These are phyloP conservation scores for Cygnus buccinator DNA, from an alignment of 2,113 vertebrate genomes.

Conservation along the genomic window DNA sequence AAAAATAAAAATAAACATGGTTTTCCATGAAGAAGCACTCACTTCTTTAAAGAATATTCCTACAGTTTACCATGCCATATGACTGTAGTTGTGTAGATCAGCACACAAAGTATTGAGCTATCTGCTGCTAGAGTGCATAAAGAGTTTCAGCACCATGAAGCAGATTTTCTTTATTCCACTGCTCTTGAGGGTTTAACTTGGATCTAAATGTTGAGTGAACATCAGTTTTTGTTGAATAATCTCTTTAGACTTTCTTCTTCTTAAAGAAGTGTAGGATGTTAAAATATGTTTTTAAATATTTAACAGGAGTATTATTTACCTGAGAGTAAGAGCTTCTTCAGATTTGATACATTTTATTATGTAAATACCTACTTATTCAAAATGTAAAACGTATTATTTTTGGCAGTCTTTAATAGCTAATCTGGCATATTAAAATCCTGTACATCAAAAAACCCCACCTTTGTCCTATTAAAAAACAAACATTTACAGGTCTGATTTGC, in stretches of 20 bases:
- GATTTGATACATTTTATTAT: slow-evolving; percentile 60
- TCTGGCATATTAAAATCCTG: neutral
- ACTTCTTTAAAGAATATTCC: neutral
- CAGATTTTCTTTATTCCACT: neutral
- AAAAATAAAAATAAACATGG: neutral
- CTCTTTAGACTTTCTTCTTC: slow-evolving; percentile 31
- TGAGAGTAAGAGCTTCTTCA: slow-evolving; percentile 28
- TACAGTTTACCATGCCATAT: neutral
- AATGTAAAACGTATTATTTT: slow-evolving; percentile 48
- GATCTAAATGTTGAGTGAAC: neutral
- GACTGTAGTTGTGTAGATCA: neutral
- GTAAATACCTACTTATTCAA: slow-evolving; percentile 52
- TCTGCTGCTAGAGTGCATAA: neutral
- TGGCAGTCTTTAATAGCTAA: slow-evolving; percentile 19
- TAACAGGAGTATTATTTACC: slow-evolving; percentile 53
- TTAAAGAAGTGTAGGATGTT: slow-evolving; percentile 4
- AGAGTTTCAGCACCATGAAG: neutral
- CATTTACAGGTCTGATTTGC: slow-evolving; percentile 11
- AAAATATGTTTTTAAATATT: slow-evolving; percentile 31
- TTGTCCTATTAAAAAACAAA: neutral
- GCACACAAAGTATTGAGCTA: neutral
- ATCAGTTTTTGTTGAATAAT: neutral
- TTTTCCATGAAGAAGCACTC: neutral
- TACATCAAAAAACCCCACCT: rapidly evolving
- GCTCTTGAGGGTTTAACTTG: neutral